Conservation (phyloP, 2,888 invertebrate genomes). For the Noctua comes region DNA sequence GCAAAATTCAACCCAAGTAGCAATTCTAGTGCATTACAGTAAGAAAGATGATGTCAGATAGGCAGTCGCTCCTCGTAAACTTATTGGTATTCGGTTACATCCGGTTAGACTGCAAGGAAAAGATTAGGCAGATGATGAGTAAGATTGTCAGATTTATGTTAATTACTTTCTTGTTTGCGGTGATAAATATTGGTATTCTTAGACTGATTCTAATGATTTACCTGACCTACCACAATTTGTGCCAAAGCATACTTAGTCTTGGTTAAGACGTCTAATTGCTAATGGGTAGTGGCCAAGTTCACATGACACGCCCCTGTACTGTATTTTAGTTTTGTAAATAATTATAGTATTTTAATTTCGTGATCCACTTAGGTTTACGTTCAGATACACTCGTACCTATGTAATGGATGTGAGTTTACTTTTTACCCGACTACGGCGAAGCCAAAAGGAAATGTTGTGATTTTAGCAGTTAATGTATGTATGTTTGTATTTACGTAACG, state of each 20-base stretch:
- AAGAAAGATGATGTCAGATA: not conserved
- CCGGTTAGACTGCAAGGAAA: not conserved
- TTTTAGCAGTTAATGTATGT: no score
- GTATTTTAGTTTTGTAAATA: not conserved
- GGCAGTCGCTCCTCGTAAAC: not conserved
- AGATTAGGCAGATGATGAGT: not conserved
- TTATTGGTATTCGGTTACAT: not conserved
- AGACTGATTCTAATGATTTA: not conserved
- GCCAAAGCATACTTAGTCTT: not conserved
- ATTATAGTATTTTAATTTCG: not conserved
- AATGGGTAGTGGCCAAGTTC: conserved; percentile 12
- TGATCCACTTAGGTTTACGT: no score
- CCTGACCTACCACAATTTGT: conserved; percentile 27
- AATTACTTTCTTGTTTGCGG: not conserved
- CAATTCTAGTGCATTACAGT: not conserved
- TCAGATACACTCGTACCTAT: no score
- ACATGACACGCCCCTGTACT: conserved; percentile 1
- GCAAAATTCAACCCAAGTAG: not conserved
- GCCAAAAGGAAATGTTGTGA: no score
- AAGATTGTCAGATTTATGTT: not conserved
- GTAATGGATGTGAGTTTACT: not conserved
- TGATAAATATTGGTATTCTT: not conserved
- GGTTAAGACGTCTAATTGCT: not conserved
- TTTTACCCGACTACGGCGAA: no score
- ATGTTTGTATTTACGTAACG: no score